Percentiles rank a stretch among this genome's conserved stretches.
phyloP scores from a whole-genome alignment of 2,113 vertebrate species.

The Xenopus borealis region DNA sequence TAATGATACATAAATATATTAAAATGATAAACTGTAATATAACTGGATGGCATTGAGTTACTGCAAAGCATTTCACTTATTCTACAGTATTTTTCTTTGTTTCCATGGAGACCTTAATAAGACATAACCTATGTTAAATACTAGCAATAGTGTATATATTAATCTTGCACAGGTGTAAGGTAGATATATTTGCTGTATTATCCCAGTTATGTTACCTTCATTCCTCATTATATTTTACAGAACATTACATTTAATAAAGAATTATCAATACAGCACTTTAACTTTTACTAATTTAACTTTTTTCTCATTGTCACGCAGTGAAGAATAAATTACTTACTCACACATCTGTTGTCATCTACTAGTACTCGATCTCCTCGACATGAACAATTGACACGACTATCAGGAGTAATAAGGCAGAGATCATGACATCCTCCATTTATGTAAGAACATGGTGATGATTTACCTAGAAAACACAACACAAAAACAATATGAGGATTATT shows the following conservation, averaged over 20 bases:
- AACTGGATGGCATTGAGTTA: too few species aligned
- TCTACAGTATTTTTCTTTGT: too few species aligned
- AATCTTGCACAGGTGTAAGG: too few species aligned
- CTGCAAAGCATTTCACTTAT: too few species aligned
- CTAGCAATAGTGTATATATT: too few species aligned
- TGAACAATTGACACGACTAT: constrained; percentile 89
- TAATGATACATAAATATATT: too few species aligned
- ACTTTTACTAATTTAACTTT: neutral
- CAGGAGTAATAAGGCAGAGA: constrained; percentile 86
- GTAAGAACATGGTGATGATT: constrained; percentile 85
- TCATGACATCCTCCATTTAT: constrained; percentile 92
- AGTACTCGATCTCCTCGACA: constrained; percentile 88
- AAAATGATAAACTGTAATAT: too few species aligned
- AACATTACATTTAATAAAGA: too few species aligned
- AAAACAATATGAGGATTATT: too few species aligned
- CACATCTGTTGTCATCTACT: constrained; percentile 93
- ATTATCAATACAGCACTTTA: constrained; percentile 15
- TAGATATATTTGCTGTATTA: neutral
- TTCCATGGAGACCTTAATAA: too few species aligned
- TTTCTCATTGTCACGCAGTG: neutral
- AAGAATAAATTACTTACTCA: constrained; percentile 83
- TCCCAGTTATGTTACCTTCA: neutral
- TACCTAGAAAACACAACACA: constrained; percentile 68
- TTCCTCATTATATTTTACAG: neutral
- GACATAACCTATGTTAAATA: too few species aligned